Evolutionary conservation across 2,113 vertebrate genomes (phyloP).

Genomic region (Ardeotis arabs): DNA sequence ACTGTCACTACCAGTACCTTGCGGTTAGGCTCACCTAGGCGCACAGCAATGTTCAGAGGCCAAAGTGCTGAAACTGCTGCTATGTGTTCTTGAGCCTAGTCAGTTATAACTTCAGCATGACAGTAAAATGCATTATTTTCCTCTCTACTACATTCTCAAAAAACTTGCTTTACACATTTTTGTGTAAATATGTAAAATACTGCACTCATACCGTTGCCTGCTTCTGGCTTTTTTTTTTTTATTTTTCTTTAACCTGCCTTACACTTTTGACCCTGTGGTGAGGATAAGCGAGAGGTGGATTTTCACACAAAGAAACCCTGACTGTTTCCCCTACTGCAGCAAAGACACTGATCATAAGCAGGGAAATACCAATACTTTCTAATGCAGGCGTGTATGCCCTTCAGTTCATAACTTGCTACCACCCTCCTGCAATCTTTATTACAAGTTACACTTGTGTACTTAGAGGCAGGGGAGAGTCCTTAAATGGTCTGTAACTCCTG

Average conservation of each 20-base stretch:
- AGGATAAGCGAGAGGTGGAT: fast-evolving
- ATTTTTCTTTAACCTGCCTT: too few species aligned
- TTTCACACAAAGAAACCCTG: background rate
- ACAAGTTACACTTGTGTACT: fast-evolving
- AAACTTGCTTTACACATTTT: background rate
- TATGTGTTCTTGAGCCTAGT: fast-evolving
- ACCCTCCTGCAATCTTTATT: background rate
- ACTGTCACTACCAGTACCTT: fast-evolving
- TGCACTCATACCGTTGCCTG: background rate
- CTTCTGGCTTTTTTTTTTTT: background rate
- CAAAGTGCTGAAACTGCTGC: background rate
- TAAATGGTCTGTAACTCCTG: background rate
- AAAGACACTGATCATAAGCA: background rate
- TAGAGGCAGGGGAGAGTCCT: background rate
- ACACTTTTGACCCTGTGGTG: background rate
- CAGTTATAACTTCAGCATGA: background rate
- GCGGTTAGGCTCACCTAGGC: background rate
- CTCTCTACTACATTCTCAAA: background rate
- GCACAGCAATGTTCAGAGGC: background rate
- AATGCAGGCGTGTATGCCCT: background rate
- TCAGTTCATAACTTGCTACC: background rate
- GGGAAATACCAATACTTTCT: background rate
- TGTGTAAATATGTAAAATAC: background rate
- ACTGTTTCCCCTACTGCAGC: background rate
- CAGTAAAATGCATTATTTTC: background rate